Evolutionary conservation across 2,113 vertebrate genomes (phyloP), one percentile per base, ranked within the genome.

Genomic region (Microcebus tavaratra): DNA sequence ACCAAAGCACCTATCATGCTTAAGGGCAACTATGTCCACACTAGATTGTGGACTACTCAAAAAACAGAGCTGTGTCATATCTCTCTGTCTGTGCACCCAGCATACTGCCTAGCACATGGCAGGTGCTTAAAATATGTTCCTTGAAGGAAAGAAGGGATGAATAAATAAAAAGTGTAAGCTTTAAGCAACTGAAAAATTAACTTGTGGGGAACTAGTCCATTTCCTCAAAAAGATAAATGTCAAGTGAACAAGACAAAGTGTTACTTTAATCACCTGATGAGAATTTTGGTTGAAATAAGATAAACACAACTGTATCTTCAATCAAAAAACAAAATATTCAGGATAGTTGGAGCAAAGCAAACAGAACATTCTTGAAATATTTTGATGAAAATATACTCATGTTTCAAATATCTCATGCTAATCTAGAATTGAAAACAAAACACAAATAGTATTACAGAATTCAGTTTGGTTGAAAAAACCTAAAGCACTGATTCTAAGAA

Each of bases 311-410:
- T 88, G 29, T 96, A 97, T 96, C 95, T 97, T 97, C 90, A 97
- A 97, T 97, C 18, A 97, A 63, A 72, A 97, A 94, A 48, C 63
- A 97, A 98, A 96, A 87, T 86, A 95, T 90, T 95, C 65, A 80
- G 92, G 90, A 93, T 97, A 98, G 92, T 89, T 97, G 83, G 53
- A 92, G 96, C 92, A 97, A 68, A 98, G 82, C 53, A 96, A 98
- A 98, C 65, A 97, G 94, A 96, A 13, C 90, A 97, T 95, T 98
- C 91, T 98, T 98, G 78, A 76, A 91, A 91, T 98, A 97, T 98
- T 99, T 98, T 98, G 98, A 97, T 97, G 93, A 98, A 98, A 98
- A 98, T 95, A 98, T 85, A 97, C 96, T 97, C 72, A 65, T 45
- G 50, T 97, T 93, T 97, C 34, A 92, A 98, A 95, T 67, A 96